Base-by-base conservation (phyloP, 2,797 vertebrate species). In the Cheirogaleus major region DNA sequence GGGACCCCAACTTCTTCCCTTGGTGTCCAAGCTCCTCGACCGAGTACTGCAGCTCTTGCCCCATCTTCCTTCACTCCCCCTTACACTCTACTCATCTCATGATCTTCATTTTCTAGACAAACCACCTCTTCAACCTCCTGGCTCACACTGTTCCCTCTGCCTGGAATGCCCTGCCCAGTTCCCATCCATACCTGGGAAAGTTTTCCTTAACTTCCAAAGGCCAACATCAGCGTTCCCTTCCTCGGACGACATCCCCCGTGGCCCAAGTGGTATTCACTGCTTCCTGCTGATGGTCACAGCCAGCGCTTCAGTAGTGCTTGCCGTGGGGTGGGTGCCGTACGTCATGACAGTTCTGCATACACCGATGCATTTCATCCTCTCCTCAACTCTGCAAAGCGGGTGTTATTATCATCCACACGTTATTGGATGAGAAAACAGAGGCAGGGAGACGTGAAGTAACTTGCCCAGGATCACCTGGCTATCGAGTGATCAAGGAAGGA, bases 271-370 rank as follows among this genome's bases (percentile, higher is more conserved):
- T 18, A 35, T 67, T 6, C 45, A 63, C n/a, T 35, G 10, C 22
- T 59, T 69, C 55, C 78, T 41, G 2, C 2, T 11, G 72, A 59
- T 0, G 2, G 41, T 5, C 2, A 61, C 32, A 88, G 45, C 57
- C 43, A 1, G 0, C 0, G 2, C 10, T 63, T 65, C 59, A 9
- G 0, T 2, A 12, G 3, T 11, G 1, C 14, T 30, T 9, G 32
- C 4, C 12, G 5, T 0, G 2, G 18, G 17, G 7, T 1, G 4
- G 15, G 25, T 9, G 12, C 27, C 41, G 1, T 0, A 4, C 7
- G 0, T 38, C 3, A 12, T 15, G 2, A 7, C 3, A 52, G 7
- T 17, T 63, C 91, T 12, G 35, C 4, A 11, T 23, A 35, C 41
- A 35, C 76, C 11, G 14, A 23, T 65, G 35, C 4, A 80, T 63